Conservation (phyloP, 92 coral and sea anemone genomes). For the Epizoanthus rinbou region DNA sequence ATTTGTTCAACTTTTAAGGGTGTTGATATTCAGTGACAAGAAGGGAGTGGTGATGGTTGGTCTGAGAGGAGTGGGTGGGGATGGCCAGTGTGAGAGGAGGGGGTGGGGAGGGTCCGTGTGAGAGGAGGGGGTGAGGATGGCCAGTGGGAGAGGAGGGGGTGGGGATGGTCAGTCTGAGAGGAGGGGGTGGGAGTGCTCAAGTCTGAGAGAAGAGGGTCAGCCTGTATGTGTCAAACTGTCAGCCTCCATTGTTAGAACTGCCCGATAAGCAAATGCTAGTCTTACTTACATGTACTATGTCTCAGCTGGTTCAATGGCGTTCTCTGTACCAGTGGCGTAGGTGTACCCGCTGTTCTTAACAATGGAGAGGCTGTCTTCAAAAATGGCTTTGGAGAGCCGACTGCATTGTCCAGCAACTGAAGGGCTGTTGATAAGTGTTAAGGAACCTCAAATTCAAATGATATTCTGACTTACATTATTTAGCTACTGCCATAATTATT, state of each 20-base stretch:
- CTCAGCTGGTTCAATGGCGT: conserved; percentile 70
- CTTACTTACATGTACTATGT: conserved; percentile 84
- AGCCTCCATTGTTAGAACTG: not conserved
- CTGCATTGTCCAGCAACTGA: conserved; percentile 82
- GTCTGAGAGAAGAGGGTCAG: too few species aligned
- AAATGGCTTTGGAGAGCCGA: conserved; percentile 71
- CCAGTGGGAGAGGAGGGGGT: too few species aligned
- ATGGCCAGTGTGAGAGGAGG: too few species aligned
- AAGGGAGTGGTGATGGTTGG: not conserved
- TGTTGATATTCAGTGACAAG: not conserved
- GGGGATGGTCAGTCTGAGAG: too few species aligned
- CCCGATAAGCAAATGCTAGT: not conserved
- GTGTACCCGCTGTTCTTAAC: conserved; percentile 75
- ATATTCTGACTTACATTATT: too few species aligned
- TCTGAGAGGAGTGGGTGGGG: too few species aligned
- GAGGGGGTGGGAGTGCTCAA: too few species aligned
- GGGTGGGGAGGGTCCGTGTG: not conserved
- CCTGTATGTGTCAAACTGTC: too few species aligned
- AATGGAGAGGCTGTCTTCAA: conserved; percentile 81
- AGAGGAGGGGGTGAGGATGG: too few species aligned
- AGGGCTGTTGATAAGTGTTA: conserved; percentile 59
- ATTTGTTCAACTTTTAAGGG: not conserved
- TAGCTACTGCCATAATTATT: too few species aligned
- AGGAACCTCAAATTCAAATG: not conserved
- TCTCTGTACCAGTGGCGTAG: conserved; percentile 78